A percentile compares a stretch with the other conserved stretches of the same genome.
These are phyloP conservation scores for Trichonephila clavata DNA, from an alignment of 1,140 invertebrate species.

Conservation along the genomic window DNA sequence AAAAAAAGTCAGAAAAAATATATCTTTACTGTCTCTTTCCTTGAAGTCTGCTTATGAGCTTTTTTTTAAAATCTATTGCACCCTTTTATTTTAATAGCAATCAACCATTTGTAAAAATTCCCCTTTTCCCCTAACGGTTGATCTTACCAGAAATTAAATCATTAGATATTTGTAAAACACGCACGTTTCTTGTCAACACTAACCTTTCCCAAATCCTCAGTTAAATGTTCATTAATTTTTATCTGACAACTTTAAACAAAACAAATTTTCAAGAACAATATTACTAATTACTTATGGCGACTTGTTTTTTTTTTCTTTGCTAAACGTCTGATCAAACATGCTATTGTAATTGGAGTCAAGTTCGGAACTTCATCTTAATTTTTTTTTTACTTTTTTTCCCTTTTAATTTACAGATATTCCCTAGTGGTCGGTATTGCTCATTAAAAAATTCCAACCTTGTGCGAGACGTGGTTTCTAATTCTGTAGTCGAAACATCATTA, in stretches of 20 bases:
- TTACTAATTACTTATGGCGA: constrained; percentile 26
- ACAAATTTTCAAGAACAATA: constrained; percentile 34
- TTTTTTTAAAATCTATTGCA: too few species aligned
- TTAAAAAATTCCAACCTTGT: neutral
- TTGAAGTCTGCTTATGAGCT: too few species aligned
- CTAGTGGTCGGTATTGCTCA: neutral
- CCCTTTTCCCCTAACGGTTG: neutral
- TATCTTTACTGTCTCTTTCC: too few species aligned
- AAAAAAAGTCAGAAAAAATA: too few species aligned
- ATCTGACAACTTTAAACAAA: neutral
- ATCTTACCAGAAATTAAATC: neutral
- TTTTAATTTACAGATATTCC: neutral
- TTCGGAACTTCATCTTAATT: neutral
- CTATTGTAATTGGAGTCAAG: neutral
- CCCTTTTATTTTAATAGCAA: too few species aligned
- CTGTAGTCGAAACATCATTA: constrained; percentile 18
- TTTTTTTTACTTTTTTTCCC: neutral
- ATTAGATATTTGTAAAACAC: constrained; percentile 13
- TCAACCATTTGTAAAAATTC: too few species aligned
- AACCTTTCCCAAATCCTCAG: neutral
- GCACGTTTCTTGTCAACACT: neutral
- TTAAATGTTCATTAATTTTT: constrained; percentile 20
- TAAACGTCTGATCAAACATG: constrained; percentile 19
- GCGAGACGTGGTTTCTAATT: constrained; percentile 41
- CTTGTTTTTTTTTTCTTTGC: neutral